phyloP scores from a whole-genome alignment of 2,113 vertebrate genomes.

The Nanorana parkeri region DNA sequence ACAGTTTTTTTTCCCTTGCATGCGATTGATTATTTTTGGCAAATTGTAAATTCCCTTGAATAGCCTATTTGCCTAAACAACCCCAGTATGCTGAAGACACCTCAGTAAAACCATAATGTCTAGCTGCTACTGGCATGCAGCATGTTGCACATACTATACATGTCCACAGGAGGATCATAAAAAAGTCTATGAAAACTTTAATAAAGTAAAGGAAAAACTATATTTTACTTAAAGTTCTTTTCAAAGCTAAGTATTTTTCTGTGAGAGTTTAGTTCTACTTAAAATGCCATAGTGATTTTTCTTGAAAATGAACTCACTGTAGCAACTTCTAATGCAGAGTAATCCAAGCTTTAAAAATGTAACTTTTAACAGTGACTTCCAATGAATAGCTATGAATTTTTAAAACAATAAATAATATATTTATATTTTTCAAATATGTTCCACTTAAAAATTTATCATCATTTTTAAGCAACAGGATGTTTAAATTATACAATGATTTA shows the following conservation, averaged over 20 bases:
- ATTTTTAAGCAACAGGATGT: constrained; percentile 42
- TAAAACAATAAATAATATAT: constrained; percentile 31
- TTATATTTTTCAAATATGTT: constrained; percentile 10
- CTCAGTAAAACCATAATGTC: no score
- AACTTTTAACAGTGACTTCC: neutral
- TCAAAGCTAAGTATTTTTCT: neutral
- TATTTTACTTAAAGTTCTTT: no score
- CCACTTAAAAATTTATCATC: constrained; percentile 39
- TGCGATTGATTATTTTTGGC: no score
- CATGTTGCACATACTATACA: no score
- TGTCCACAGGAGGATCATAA: no score
- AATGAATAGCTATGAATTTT: neutral
- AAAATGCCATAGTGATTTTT: neutral
- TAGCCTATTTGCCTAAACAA: no score
- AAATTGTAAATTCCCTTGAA: no score
- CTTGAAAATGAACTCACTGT: neutral
- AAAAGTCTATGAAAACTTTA: no score
- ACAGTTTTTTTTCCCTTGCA: no score
- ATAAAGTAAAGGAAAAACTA: no score
- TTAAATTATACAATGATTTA: constrained; percentile 49
- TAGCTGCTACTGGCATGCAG: no score
- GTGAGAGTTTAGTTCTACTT: neutral
- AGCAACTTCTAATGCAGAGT: neutral
- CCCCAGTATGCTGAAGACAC: no score
- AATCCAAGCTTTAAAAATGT: neutral